Conservation (phyloP, 2,113 vertebrate species). For the Cnemophilus loriae region DNA sequence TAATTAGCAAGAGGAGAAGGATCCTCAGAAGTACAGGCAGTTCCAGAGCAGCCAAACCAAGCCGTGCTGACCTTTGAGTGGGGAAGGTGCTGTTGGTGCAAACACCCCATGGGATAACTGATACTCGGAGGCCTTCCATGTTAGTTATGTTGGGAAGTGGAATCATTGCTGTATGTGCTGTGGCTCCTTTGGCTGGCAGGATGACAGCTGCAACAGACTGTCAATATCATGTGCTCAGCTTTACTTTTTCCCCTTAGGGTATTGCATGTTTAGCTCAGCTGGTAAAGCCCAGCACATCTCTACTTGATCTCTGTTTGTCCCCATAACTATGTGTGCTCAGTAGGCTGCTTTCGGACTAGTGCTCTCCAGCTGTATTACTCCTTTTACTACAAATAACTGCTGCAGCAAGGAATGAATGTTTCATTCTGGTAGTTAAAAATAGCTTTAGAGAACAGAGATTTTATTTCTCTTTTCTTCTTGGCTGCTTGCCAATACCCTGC, state of each 20-base stretch:
- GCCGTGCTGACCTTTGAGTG: not conserved
- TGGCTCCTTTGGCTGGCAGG: not conserved
- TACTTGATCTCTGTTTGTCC: not conserved
- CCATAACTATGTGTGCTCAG: not conserved
- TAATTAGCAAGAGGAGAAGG: not conserved
- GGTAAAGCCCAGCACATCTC: not conserved
- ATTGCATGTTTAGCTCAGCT: slow-evolving; percentile 2
- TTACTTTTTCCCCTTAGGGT: not conserved
- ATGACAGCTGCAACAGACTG: slow-evolving; percentile 18
- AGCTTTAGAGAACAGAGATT: not conserved
- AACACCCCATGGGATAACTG: not conserved
- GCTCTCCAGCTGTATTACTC: not conserved
- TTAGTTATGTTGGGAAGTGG: not conserved
- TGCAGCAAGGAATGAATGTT: not conserved
- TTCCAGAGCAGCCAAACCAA: not conserved
- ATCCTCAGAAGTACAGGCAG: not conserved
- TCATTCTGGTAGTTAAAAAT: not conserved
- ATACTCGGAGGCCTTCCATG: not conserved
- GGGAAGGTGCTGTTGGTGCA: not conserved
- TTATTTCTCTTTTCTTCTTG: not conserved
- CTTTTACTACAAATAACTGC: not conserved
- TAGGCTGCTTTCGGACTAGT: not conserved
- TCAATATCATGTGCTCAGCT: not conserved
- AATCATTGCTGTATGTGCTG: not conserved
- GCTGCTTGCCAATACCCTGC: not conserved